phyloP scores from a whole-genome alignment of 2,797 vertebrate genomes.

The Lacerta viridis region DNA sequence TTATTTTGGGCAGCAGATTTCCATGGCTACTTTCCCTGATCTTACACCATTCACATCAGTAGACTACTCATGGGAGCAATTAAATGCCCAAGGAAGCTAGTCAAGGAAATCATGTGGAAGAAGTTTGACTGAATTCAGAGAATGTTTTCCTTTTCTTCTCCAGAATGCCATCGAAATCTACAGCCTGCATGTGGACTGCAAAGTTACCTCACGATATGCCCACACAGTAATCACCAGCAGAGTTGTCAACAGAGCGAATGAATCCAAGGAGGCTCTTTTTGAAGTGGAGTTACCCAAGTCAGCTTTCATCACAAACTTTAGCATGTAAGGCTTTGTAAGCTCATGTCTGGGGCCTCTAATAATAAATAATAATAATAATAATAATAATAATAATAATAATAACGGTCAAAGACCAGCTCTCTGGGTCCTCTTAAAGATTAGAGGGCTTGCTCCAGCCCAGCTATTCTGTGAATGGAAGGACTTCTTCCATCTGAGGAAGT shows the following conservation, averaged over 20 bases:
- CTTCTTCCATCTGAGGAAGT: not conserved
- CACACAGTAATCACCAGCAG: slow-evolving; percentile 89
- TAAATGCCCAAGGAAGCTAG: too few relatives aligned
- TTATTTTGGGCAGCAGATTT: not conserved
- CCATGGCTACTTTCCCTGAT: not conserved
- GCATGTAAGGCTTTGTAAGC: slow-evolving; percentile 83
- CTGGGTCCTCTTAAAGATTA: not conserved
- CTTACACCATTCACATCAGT: not conserved
- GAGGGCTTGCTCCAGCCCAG: too few relatives aligned
- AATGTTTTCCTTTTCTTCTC: not conserved
- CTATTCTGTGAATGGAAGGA: too few relatives aligned
- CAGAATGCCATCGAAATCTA: slow-evolving; percentile 86
- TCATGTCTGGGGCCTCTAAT: not conserved
- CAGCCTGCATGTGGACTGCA: slow-evolving; percentile 90
- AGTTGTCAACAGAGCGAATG: slow-evolving; percentile 84
- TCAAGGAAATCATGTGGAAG: not conserved
- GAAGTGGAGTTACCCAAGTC: slow-evolving; percentile 91
- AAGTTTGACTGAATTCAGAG: rapidly evolving
- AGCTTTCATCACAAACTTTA: slow-evolving; percentile 95
- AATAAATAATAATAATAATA: too few relatives aligned
- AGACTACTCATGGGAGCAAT: too few relatives aligned
- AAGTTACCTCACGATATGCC: slow-evolving; percentile 88
- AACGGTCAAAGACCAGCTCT: too few relatives aligned
- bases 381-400: too few relatives aligned
- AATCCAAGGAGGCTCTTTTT: slow-evolving; percentile 85